These are phyloP conservation scores for Sebastes schlegelii DNA, from an alignment of 2,113 vertebrate genomes.

Conservation along the genomic window DNA sequence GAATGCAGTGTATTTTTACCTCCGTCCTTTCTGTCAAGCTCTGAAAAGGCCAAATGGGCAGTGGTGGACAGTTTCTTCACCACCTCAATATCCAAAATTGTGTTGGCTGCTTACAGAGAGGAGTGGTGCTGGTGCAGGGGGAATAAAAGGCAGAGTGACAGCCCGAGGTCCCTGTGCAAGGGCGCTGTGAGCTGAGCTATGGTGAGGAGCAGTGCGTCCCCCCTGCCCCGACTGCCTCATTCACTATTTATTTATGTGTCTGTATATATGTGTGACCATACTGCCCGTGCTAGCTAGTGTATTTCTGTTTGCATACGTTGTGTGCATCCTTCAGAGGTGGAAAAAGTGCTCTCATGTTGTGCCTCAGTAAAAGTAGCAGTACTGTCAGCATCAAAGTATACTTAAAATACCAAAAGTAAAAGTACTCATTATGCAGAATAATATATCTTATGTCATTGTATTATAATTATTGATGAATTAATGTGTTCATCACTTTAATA, in stretches of 20 bases:
- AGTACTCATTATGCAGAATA: too few relatives aligned
- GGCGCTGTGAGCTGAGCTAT: constrained; percentile 62
- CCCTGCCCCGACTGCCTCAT: constrained; percentile 48
- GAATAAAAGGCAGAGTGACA: constrained; percentile 71
- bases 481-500: too few relatives aligned
- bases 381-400: too few relatives aligned
- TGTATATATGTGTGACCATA: constrained; percentile 2
- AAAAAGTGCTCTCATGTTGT: too few relatives aligned
- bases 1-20: constrained; percentile 68
- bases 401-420: too few relatives aligned
- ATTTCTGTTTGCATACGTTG: constrained; percentile 24
- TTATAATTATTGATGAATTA: too few relatives aligned
- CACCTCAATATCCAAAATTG: constrained; percentile 66
- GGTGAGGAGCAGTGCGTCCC: constrained; percentile 36
- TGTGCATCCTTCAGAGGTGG: neutral
- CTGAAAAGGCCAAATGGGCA: constrained; percentile 70
- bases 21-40: constrained; percentile 68
- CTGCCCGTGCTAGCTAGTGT: neutral
- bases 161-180: constrained; percentile 61
- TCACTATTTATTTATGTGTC: constrained; percentile 59
- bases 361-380: too few relatives aligned
- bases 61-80: constrained; percentile 69
- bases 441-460: too few relatives aligned
- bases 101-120: constrained; percentile 63
- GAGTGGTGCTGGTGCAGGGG: constrained; percentile 46